Base-by-base conservation (phyloP, 2,113 vertebrate species). In the Leptosomus discolor region DNA sequence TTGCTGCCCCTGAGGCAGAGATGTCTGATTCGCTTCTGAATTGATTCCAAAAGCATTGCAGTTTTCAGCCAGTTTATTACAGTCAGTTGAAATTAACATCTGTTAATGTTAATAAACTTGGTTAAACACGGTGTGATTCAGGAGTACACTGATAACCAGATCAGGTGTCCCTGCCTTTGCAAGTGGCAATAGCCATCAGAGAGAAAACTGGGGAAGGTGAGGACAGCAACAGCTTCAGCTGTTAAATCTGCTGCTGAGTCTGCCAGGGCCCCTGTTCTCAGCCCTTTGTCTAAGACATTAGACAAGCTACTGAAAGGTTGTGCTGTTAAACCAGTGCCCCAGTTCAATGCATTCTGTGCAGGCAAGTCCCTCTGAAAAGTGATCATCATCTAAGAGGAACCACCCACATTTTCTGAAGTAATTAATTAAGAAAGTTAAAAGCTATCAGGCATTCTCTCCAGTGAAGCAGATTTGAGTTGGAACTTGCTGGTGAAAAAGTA, bases 1-100 rank as follows among this genome's bases (percentile, higher is more conserved):
- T 34, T 60, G 57, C 77, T 94, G 78, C 88, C 84, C 81, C 65
- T 12, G 12, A 69, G 94, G 93, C 92, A 92, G 77, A 81, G 83
- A 78, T 74, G 76, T 69, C 76, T 48, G 50, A 92, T 89, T 92
- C 43, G 19, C 68, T 67, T 46, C 46, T 87, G 86, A 80, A 63
- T 34, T 75, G 93, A 60, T 87, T 94, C 45, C 74, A 56, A 82
- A 94, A 56, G 65, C 43, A 39, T 39, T 90, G 74, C 65, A 57
- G 57, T 82, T 91, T 91, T 45, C 84, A 88, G 74, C 34, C 74
- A 91, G 81, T 92, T 5, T 91, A 64, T 95, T 95, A 64, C 48
- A 81, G 69, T 85, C 94, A 75, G 65, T n/a, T 90, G 69, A 79
- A 96, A 91, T 90, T 57, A 94, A 32, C 88, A 93, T 64, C 74